Evolutionary conservation across 2,888 invertebrate genomes (phyloP), one percentile per base, ranked within the genome.

Genomic region (Physocephala rufipes): DNA sequence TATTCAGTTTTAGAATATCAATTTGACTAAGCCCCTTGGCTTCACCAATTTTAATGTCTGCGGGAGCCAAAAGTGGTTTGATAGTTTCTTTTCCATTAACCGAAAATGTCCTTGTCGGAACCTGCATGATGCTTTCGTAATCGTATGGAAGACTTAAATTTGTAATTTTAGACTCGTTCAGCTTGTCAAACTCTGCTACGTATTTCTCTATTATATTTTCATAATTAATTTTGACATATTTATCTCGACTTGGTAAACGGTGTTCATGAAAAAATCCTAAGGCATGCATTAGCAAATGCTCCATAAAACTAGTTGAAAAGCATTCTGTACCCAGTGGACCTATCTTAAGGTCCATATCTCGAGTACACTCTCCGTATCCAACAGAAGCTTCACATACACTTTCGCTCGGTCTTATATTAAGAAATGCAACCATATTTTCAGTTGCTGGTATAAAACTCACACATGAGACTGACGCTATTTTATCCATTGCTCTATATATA

Each of bases 241-340:
- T 87, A 80, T 94, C 93, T 0, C 94, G 87, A 79, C 94, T 91
- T 0, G 88, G 88, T 0, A 93, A 88, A 78, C 91, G 91, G 81
- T 94, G 94, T 79, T 94, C 94, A 82, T 94, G 94, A 81, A 92
- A 87, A 82, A 94, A 94, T 0, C 94, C 94, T 13, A 91, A 79
- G 0, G 91, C 91, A 79, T 94, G 94, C 83, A 94, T 89, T 64
- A 94, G 83, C 81, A 94, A 94, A 78, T 94, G 94, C n/a, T 92
- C 85, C 0, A 92, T 89, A 0, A 92, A 93, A 2, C 81, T 84
- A 43, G 80, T 36, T 13, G 70, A 75, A 19, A 85, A 85, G 71
- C 85, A 85, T 0, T 83, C 84, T 0, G 9, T 36, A 4, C 80
- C 81, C 53, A 82, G 55, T 0, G 76, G 72, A 28, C 76, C 75